These are phyloP conservation scores for Cheilosia vernalis DNA, from an alignment of 2,888 invertebrate genomes.

Conservation along the genomic window DNA sequence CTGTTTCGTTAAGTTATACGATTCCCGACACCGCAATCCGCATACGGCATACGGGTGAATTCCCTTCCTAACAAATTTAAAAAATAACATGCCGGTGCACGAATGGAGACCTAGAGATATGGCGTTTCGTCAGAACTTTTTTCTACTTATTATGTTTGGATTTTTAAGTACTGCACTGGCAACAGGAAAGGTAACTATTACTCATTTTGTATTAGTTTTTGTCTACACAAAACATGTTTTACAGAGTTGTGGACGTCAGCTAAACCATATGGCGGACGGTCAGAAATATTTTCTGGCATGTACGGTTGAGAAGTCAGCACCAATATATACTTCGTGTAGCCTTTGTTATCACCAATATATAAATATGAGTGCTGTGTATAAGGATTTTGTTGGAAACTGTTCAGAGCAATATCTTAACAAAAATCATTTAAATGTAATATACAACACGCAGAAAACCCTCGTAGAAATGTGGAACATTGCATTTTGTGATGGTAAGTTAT, in stretches of 20 bases:
- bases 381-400: neutral
- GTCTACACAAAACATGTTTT: neutral
- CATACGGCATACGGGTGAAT: too few relatives aligned
- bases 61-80: neutral
- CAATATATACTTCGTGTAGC: neutral
- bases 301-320: neutral
- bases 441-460: slow-evolving; percentile 25
- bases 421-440: slow-evolving; percentile 48
- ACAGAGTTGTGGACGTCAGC: neutral
- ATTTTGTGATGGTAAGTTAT: slow-evolving; percentile 58
- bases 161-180: neutral
- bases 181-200: neutral
- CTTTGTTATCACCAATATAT: accelerated
- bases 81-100: neutral
- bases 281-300: neutral
- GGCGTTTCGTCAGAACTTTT: neutral
- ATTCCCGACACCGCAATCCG: too few relatives aligned
- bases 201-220: neutral
- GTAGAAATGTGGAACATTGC: slow-evolving; percentile 49
- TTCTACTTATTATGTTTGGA: neutral
- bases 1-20: too few relatives aligned
- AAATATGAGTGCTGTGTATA: neutral
- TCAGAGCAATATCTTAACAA: slow-evolving; percentile 7
- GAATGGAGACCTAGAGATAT: neutral
- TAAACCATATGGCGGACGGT: neutral